Evolutionary conservation across 2,113 vertebrate genomes (phyloP).

Genomic region (Leuciscus idus): DNA sequence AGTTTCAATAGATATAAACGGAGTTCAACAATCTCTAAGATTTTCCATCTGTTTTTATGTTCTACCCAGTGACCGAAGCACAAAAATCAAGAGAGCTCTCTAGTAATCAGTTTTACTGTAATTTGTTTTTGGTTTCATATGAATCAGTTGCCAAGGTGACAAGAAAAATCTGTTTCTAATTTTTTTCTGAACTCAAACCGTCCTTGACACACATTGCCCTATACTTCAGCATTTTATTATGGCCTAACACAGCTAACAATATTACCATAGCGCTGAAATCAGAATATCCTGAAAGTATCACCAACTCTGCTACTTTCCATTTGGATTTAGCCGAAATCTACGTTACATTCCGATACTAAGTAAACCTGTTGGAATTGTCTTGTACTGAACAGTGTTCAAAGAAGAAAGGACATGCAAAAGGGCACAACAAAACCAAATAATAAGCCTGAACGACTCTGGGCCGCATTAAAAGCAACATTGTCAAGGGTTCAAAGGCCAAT

Average conservation of each 20-base stretch:
- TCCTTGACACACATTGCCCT: not conserved
- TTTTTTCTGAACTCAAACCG: not conserved
- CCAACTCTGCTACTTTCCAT: not conserved
- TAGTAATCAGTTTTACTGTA: not conserved
- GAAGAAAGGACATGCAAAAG: slow-evolving; percentile 10
- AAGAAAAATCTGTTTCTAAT: not conserved
- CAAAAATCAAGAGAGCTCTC: not conserved
- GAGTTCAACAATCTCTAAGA: not conserved
- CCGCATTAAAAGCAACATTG: not conserved
- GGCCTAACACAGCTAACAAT: slow-evolving; percentile 3
- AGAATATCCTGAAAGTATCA: slow-evolving; percentile 6
- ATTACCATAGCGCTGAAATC: not conserved
- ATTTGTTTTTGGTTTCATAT: not conserved
- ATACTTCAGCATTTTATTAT: not conserved
- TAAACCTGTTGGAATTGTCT: not conserved
- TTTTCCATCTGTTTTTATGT: not conserved
- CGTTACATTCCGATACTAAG: slow-evolving; percentile 1
- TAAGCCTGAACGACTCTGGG: not conserved
- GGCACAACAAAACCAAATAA: not conserved
- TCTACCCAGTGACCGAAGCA: not conserved
- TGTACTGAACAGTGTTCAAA: not conserved
- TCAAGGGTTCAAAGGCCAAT: not conserved
- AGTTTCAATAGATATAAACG: not conserved
- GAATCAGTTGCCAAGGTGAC: slow-evolving; percentile 6
- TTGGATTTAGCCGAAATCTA: not conserved